Percentiles rank a stretch among this genome's conserved stretches.
phyloP scores from a whole-genome alignment of 2,113 vertebrate genomes.

The Scomber japonicus region DNA sequence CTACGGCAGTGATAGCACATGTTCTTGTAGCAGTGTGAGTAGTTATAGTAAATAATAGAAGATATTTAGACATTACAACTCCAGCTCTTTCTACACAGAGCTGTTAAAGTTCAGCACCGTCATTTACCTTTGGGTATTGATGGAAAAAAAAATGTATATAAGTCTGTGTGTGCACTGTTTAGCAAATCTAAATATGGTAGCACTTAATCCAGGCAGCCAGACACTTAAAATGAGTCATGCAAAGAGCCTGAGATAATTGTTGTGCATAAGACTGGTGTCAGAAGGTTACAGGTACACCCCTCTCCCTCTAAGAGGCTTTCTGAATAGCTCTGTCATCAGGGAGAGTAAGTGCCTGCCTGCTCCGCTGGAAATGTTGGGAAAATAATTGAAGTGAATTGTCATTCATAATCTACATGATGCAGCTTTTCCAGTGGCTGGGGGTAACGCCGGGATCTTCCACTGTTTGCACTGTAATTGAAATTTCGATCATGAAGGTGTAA shows the following conservation, averaged over 20 bases:
- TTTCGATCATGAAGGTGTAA: conserved; percentile 90
- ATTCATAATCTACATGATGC: conserved; percentile 85
- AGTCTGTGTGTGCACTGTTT: conserved; percentile 22
- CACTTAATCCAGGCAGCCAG: conserved; percentile 52
- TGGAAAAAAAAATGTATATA: background rate
- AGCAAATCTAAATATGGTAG: conserved; percentile 32
- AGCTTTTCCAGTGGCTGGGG: conserved; percentile 81
- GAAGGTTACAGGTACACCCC: conserved; percentile 60
- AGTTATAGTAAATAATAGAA: background rate
- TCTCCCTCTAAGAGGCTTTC: conserved; percentile 81
- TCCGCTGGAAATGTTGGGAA: conserved; percentile 82
- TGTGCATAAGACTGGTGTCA: conserved; percentile 57
- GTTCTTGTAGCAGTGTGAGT: background rate
- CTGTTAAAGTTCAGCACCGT: background rate
- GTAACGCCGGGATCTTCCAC: conserved; percentile 84
- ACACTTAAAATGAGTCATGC: conserved; percentile 59
- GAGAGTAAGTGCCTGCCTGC: conserved; percentile 82
- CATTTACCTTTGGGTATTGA: conserved; percentile 6
- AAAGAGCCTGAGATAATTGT: conserved; percentile 65
- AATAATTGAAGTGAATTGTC: conserved; percentile 89
- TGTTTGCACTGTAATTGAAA: conserved; percentile 90
- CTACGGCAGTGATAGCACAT: background rate
- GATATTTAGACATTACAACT: background rate
- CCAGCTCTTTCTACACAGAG: background rate
- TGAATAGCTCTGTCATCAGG: conserved; percentile 78